phyloP scores from a whole-genome alignment of 2,113 vertebrate species.

The Meles meles region DNA sequence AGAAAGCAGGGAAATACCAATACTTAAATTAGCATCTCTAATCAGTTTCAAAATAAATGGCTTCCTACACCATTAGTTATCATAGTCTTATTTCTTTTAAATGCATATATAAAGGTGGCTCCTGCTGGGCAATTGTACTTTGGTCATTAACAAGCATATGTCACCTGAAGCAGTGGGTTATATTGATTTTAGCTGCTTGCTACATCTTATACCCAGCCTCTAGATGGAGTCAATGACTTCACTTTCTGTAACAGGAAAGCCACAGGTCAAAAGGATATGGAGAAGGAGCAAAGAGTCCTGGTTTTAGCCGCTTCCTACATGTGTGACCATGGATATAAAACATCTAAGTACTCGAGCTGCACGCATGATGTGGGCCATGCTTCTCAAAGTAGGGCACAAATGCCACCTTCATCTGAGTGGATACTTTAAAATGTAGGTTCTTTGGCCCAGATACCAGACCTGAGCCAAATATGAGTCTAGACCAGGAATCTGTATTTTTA shows the following conservation, averaged over 20 bases:
- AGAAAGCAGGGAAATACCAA: not conserved
- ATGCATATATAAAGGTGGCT: not conserved
- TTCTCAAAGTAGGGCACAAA: not conserved
- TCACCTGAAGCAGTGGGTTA: not conserved
- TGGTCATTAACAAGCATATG: not conserved
- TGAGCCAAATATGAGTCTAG: not conserved
- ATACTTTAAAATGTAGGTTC: not conserved
- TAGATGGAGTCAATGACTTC: not conserved
- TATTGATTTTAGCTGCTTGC: not conserved
- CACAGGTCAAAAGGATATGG: not conserved
- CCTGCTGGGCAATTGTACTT: not conserved
- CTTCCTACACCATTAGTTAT: not conserved
- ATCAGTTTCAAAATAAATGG: not conserved
- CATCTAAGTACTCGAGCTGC: not conserved
- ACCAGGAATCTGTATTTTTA: not conserved
- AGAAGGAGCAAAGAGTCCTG: not conserved
- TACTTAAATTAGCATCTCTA: not conserved
- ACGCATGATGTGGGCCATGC: fast-evolving
- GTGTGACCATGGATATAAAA: not conserved
- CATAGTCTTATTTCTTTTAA: not conserved
- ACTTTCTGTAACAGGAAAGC: not conserved
- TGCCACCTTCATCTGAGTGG: not conserved
- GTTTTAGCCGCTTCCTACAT: not conserved
- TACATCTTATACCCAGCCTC: not conserved
- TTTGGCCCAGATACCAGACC: not conserved